These are phyloP conservation scores for Agrochola macilenta DNA, from an alignment of 2,888 invertebrate genomes.

Conservation along the genomic window DNA sequence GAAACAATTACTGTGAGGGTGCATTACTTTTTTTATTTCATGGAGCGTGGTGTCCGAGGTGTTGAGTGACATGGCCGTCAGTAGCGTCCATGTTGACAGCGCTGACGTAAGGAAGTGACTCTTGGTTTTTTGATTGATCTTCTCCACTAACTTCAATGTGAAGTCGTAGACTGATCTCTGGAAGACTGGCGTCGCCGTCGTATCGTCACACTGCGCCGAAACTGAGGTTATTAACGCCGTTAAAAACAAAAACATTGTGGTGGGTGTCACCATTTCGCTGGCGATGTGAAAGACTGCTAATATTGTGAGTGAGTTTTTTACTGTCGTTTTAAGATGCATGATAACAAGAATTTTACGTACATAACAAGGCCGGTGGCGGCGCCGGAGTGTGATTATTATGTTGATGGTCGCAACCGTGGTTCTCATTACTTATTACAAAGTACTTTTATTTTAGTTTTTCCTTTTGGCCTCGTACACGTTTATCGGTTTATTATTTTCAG, in stretches of 20 bases:
- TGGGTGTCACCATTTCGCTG: conserved; percentile 70
- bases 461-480: not conserved
- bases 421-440: not conserved
- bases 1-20: conserved; percentile 76
- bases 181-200: conserved; percentile 66
- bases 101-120: conserved; percentile 83
- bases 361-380: not conserved
- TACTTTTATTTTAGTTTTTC: not conserved
- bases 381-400: not conserved
- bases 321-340: conserved; percentile 60
- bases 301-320: conserved; percentile 54
- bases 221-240: conserved; percentile 60
- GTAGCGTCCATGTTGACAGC: conserved; percentile 81
- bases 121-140: conserved; percentile 78
- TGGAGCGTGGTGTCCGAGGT: conserved; percentile 74
- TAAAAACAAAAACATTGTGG: conserved; percentile 62
- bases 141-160: conserved; percentile 68
- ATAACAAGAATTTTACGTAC: conserved; percentile 58
- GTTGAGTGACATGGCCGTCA: conserved; percentile 78
- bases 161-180: conserved; percentile 76
- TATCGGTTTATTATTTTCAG: too few species aligned
- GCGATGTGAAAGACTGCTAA: conserved; percentile 61
- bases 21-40: conserved; percentile 76
- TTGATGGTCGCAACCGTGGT: not conserved
- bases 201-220: conserved; percentile 70